Evolutionary conservation across 2,888 invertebrate species (phyloP).

Genomic region (Trichogramma dendrolimi): DNA sequence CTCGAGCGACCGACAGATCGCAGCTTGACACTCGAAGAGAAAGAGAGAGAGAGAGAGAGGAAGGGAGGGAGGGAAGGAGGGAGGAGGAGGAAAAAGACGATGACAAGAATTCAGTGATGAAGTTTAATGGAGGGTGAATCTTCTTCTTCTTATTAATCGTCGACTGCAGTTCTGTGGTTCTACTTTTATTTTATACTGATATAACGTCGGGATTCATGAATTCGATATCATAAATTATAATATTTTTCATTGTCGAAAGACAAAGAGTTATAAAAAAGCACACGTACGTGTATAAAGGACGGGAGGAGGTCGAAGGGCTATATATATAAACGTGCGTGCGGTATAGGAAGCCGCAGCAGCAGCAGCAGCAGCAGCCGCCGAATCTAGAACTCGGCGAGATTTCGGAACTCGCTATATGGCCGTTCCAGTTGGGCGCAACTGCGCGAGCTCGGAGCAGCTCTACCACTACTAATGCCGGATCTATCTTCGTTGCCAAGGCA

Average conservation of each 20-base stretch:
- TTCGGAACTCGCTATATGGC: constrained; percentile 20
- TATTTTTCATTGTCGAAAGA: too few relatives aligned
- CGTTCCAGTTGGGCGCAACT: not conserved
- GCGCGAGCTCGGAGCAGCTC: not conserved
- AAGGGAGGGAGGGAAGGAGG: not conserved
- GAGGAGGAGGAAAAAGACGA: too few relatives aligned
- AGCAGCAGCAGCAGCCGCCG: not conserved
- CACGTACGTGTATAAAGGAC: not conserved
- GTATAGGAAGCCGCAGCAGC: too few relatives aligned
- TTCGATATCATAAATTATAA: too few relatives aligned
- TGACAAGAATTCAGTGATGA: too few relatives aligned
- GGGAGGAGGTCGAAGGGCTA: not conserved
- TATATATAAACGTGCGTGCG: not conserved
- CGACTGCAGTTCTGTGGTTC: too few relatives aligned
- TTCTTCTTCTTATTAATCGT: too few relatives aligned
- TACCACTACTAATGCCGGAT: constrained; percentile 24
- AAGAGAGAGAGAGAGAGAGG: not conserved
- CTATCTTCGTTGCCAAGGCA: constrained; percentile 12
- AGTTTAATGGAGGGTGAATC: too few relatives aligned
- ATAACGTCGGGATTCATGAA: too few relatives aligned
- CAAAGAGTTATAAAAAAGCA: not conserved
- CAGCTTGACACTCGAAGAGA: not conserved
- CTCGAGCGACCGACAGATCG: not conserved
- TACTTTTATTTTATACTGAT: too few relatives aligned
- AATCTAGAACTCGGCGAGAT: constrained; percentile 24